Evolutionary conservation across 2,113 vertebrate genomes (phyloP).

Genomic region (Coturnix japonica): DNA sequence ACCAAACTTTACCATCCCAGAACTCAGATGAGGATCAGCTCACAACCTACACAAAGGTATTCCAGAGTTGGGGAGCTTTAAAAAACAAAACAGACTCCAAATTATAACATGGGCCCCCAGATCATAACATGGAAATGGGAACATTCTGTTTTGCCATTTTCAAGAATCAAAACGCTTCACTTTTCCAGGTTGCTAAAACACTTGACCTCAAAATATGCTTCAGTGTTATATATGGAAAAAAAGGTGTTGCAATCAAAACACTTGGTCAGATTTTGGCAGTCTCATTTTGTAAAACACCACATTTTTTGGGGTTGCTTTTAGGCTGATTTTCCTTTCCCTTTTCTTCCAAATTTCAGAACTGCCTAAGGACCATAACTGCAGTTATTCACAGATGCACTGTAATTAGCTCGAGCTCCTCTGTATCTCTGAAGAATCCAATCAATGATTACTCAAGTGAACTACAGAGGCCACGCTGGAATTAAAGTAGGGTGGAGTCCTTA

Average conservation of each 20-base stretch:
- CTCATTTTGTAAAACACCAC: background rate
- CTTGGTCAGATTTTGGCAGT: constrained; percentile 13
- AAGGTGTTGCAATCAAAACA: background rate
- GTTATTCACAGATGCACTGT: constrained; percentile 7
- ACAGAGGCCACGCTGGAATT: constrained; percentile 5
- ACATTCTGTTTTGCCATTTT: background rate
- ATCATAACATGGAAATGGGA: background rate
- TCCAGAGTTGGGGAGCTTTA: background rate
- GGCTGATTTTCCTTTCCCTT: background rate
- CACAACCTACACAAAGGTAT: background rate
- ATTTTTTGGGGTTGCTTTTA: background rate
- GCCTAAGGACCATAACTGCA: background rate
- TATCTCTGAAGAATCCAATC: constrained; percentile 38
- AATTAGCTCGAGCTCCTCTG: constrained; percentile 41
- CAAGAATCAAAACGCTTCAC: background rate
- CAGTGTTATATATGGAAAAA: background rate
- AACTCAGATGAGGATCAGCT: background rate
- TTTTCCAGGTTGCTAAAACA: background rate
- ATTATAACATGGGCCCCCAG: background rate
- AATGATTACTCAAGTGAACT: constrained; percentile 23
- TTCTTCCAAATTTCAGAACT: background rate
- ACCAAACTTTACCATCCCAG: background rate
- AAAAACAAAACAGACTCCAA: background rate
- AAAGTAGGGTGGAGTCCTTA: constrained; percentile 7
- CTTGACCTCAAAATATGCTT: background rate